phyloP scores from a whole-genome alignment of 1,140 invertebrate species.

The Drosophila punjabiensis region DNA sequence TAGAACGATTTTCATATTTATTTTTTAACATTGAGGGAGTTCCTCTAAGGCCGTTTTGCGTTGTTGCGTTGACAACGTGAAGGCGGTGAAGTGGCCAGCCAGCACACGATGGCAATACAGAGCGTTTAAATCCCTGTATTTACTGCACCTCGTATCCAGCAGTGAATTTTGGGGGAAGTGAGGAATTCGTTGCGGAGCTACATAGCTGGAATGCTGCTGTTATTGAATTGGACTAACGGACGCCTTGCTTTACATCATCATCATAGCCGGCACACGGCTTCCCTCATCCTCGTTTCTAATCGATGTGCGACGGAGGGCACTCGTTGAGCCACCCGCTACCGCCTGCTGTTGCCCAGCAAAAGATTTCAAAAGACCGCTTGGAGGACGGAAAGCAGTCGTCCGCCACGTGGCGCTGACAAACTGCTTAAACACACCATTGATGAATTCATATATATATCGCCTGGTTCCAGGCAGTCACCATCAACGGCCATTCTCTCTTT shows the following conservation, averaged over 20 bases:
- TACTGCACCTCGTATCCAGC: slow-evolving; percentile 70
- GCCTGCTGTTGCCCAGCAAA: slow-evolving; percentile 76
- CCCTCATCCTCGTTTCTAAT: slow-evolving; percentile 23
- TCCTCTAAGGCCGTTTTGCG: slow-evolving; percentile 1
- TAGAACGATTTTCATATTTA: background rate
- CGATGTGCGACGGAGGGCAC: slow-evolving; percentile 17
- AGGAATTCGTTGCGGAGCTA: slow-evolving; percentile 16
- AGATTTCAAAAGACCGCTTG: slow-evolving; percentile 54
- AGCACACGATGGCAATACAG: slow-evolving; percentile 13
- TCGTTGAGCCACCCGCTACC: slow-evolving; percentile 35
- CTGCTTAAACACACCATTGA: slow-evolving; percentile 81
- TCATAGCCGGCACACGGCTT: slow-evolving; percentile 53
- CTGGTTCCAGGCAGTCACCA: slow-evolving; percentile 31
- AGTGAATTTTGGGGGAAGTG: slow-evolving; percentile 47
- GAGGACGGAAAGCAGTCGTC: slow-evolving; percentile 45
- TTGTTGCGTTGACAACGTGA: slow-evolving; percentile 54
- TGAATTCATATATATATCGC: slow-evolving; percentile 74
- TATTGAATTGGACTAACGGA: slow-evolving; percentile 44
- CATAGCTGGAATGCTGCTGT: slow-evolving; percentile 39
- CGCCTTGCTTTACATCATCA: slow-evolving; percentile 58
- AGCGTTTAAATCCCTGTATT: slow-evolving; percentile 77
- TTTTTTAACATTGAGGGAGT: background rate
- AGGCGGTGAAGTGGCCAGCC: slow-evolving; percentile 55
- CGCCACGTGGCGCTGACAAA: slow-evolving; percentile 80
- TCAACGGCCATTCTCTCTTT: slow-evolving; percentile 10